A percentile compares a stretch with the other conserved stretches of the same genome.
Evolutionary conservation across 1,140 invertebrate genomes (phyloP).

Genomic region (Zaprionus gabonicus): DNA sequence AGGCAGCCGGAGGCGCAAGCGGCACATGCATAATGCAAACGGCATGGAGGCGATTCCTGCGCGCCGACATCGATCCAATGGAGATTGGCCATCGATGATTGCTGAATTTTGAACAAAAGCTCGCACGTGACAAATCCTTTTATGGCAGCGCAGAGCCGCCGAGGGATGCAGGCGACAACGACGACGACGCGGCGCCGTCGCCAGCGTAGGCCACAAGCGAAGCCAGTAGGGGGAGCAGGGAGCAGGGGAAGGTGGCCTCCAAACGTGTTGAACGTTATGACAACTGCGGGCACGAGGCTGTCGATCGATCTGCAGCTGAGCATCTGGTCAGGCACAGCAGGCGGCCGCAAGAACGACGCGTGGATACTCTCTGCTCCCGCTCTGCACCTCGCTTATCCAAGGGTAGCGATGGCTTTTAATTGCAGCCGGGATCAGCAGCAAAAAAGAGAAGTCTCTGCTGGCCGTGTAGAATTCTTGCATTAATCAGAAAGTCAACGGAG

Average conservation of each 20-base stretch:
- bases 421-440: constrained; percentile 48
- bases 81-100: constrained; percentile 72
- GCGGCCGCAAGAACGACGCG: constrained; percentile 40
- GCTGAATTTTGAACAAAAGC: constrained; percentile 83
- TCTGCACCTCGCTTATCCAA: constrained; percentile 36
- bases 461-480: constrained; percentile 71
- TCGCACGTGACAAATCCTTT: constrained; percentile 85
- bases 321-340: constrained; percentile 60
- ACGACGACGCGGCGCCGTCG: constrained; percentile 25
- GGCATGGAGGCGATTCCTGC: constrained; percentile 32
- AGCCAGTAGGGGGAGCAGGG: not conserved
- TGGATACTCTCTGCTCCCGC: constrained; percentile 21
- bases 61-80: constrained; percentile 48
- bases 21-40: constrained; percentile 79
- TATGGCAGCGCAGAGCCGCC: constrained; percentile 72
- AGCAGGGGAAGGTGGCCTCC: constrained; percentile 23
- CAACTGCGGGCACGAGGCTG: constrained; percentile 76
- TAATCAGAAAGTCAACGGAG: constrained; percentile 82
- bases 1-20: not conserved
- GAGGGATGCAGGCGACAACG: constrained; percentile 20
- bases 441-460: constrained; percentile 9
- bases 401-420: constrained; percentile 71
- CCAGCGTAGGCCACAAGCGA: constrained; percentile 10
- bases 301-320: constrained; percentile 34
- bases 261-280: constrained; percentile 82